Evolutionary conservation across 2,888 invertebrate species (phyloP), one percentile per base, ranked within the genome.

Genomic region (Zhengitettix transpicula): DNA sequence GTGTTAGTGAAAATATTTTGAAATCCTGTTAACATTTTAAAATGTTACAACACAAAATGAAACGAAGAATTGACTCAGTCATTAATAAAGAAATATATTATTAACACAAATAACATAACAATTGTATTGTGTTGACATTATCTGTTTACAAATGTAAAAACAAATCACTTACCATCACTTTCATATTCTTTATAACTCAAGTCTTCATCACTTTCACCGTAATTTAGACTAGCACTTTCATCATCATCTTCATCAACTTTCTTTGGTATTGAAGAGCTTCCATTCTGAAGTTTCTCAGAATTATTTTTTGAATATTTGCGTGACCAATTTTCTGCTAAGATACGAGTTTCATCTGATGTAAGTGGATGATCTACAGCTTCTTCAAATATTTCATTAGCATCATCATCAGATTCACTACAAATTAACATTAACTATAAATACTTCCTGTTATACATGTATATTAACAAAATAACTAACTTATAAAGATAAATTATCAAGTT

Each of bases 311-410:
- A 75, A 66, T 81, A 81, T 41, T 79, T 73, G 59, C 78, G 72
- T 53, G 83, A 83, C 81, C 83, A 85, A 64, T 82, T 79, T 66
- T 84, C 83, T 1, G 84, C 84, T 67, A 85, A 74, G 67, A 83
- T 80, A 58, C 84, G 72, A 1, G 85, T 86, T 66, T 84, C 84
- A 67, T 82, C 81, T 57, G 80, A 80, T n/a, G 80, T 81, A 52
- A 79, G 70, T 9, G 79, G 80, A 65, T 79, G 78, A 65, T 83
- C 84, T 65, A 83, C 76, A 9, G 83, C 84, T 69, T 85, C 84
- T 68, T 85, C 84, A 67, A 78, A 84, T 17, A 80, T 79, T 67
- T 82, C 83, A 58, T 68, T 66, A 62, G 82, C 82, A 61, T 74
- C 75, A 47, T 82, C 69, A 10, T 67, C 70, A 58, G 68, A 69